Evolutionary conservation across 92 coral and sea anemone genomes (phyloP).

Genomic region (Virgularia gustaviana): DNA sequence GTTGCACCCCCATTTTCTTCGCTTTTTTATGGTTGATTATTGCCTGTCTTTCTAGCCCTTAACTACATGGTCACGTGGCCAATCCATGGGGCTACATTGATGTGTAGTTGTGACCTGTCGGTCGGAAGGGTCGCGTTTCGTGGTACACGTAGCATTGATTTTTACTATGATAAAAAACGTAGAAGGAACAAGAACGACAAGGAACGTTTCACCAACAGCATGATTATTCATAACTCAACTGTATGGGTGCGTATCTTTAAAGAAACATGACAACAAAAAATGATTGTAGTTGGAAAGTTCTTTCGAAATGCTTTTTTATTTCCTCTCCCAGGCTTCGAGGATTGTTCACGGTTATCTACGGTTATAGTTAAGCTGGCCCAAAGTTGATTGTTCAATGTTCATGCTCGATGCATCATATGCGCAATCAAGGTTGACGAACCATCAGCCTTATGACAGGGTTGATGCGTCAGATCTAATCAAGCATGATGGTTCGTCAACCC

Average conservation of each 20-base stretch:
- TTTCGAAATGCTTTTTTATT: no score
- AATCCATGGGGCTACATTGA: slow-evolving; percentile 1
- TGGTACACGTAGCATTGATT: not conserved
- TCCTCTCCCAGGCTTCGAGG: no score
- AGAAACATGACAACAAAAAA: not conserved
- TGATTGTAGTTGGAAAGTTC: no score
- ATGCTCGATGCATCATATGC: no score
- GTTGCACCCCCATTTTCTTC: no score
- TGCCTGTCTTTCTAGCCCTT: slow-evolving; percentile 24
- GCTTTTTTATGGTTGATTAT: not conserved
- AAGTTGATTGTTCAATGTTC: no score
- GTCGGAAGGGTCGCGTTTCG: not conserved
- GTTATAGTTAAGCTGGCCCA: not conserved
- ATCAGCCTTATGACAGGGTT: no score
- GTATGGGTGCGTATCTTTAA: not conserved
- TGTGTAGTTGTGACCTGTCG: not conserved
- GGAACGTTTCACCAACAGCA: not conserved
- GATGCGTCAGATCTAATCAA: no score
- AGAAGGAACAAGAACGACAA: no score
- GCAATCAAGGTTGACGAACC: no score
- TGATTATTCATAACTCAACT: not conserved
- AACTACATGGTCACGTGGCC: slow-evolving; percentile 36
- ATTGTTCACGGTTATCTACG: no score
- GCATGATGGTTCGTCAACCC: no score
- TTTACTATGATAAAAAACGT: not conserved